These are phyloP conservation scores for Emberiza fucata DNA, from an alignment of 2,113 vertebrate species.

Conservation along the genomic window DNA sequence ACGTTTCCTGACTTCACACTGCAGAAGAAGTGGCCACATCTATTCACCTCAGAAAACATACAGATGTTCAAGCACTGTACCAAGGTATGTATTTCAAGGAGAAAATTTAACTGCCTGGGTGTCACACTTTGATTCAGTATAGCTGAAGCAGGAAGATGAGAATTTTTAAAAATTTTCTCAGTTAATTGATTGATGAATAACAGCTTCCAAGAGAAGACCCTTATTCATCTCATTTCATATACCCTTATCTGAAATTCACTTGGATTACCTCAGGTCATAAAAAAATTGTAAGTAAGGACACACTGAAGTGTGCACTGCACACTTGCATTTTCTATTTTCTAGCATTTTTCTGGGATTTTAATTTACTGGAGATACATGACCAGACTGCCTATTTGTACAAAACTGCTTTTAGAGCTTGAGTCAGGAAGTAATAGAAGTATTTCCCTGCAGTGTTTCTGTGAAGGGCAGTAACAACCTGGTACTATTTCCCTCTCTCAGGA, in stretches of 20 bases:
- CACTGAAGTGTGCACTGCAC: not conserved
- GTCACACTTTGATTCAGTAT: slow-evolving; percentile 52
- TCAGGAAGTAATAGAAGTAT: not conserved
- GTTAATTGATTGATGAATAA: slow-evolving; percentile 59
- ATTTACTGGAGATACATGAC: slow-evolving; percentile 12
- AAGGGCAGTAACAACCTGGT: not conserved
- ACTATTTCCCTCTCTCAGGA: not conserved
- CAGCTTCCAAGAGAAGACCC: slow-evolving; percentile 39
- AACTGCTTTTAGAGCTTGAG: not conserved
- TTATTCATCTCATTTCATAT: slow-evolving; percentile 32
- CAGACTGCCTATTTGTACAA: not conserved
- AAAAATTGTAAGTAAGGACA: slow-evolving; percentile 29
- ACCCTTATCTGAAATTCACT: slow-evolving; percentile 15
- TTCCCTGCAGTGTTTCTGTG: not conserved
- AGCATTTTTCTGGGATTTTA: slow-evolving; percentile 26
- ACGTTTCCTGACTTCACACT: not conserved
- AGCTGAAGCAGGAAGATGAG: slow-evolving; percentile 26
- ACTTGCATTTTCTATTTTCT: slow-evolving; percentile 14
- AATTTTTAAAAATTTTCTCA: not conserved
- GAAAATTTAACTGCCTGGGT: slow-evolving; percentile 33
- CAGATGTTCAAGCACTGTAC: slow-evolving; percentile 31
- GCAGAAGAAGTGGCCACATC: slow-evolving; percentile 23
- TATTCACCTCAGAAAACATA: slow-evolving; percentile 46
- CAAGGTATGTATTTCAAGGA: slow-evolving; percentile 26
- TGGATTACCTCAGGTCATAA: slow-evolving; percentile 20